Evolutionary conservation across 2,888 invertebrate genomes (phyloP).

Genomic region (Allacma fusca): DNA sequence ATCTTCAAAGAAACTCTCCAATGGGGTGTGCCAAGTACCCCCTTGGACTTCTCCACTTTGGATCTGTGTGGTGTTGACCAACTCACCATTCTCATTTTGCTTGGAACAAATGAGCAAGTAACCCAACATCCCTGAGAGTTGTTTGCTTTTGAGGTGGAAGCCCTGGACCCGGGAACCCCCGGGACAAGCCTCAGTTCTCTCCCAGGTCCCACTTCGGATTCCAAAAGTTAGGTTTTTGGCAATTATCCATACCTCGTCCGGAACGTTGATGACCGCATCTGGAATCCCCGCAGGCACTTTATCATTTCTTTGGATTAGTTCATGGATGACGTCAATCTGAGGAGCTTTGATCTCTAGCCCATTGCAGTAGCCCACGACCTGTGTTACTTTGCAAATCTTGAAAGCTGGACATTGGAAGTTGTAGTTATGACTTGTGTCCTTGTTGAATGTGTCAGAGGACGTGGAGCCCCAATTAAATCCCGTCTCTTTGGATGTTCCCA

Average conservation of each 20-base stretch:
- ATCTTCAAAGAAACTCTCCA: background rate
- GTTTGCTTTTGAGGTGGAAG: background rate
- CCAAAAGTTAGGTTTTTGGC: background rate
- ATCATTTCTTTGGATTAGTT: background rate
- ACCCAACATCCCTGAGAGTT: background rate
- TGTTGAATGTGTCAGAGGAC: background rate
- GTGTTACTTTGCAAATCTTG: background rate
- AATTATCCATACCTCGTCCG: background rate
- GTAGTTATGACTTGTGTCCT: background rate
- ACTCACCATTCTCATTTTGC: background rate
- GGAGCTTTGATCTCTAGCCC: background rate
- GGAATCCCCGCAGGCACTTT: background rate
- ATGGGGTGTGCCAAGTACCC: background rate
- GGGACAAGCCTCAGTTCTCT: background rate
- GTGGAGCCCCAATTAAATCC: background rate
- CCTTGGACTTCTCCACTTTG: background rate
- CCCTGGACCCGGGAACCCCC: background rate
- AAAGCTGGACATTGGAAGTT: background rate
- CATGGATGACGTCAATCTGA: background rate
- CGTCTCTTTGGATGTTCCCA: background rate
- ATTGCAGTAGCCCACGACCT: background rate
- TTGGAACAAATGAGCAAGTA: background rate
- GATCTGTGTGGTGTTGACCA: background rate
- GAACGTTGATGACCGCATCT: background rate
- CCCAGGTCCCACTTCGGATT: background rate